These are phyloP conservation scores for Odontophorus gujanensis DNA, from an alignment of 2,113 vertebrate genomes.

Conservation along the genomic window DNA sequence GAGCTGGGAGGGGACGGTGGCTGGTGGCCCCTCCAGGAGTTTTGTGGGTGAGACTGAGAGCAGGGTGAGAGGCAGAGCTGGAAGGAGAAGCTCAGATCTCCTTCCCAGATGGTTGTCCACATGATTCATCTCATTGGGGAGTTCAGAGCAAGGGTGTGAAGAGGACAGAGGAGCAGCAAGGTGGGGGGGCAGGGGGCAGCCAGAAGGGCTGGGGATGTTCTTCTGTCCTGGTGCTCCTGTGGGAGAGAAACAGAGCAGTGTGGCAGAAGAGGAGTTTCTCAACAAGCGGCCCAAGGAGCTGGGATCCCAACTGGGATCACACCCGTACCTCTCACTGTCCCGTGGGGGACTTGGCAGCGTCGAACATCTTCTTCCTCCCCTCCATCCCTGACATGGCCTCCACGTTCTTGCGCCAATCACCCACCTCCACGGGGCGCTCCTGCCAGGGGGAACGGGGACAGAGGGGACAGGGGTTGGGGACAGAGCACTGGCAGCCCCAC, in stretches of 20 bases:
- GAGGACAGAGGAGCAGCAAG: background rate
- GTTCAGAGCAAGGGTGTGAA: background rate
- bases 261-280: background rate
- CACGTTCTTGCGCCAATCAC: slow-evolving; percentile 96
- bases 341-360: slow-evolving; percentile 86
- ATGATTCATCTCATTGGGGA: background rate
- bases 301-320: background rate
- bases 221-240: slow-evolving; percentile 10
- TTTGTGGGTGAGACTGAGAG: fast-evolving
- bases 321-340: slow-evolving; percentile 76
- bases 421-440: slow-evolving; percentile 92
- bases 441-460: background rate
- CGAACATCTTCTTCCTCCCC: slow-evolving; percentile 96
- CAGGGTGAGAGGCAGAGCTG: background rate
- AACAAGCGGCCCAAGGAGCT: background rate
- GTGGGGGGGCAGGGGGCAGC: background rate
- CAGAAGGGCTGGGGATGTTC: background rate
- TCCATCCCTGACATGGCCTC: slow-evolving; percentile 98
- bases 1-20: background rate
- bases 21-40: background rate
- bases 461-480: background rate
- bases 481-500: background rate
- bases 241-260: slow-evolving; percentile 22
- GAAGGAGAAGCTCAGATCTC: background rate
- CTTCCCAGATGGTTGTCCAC: background rate